Percentiles rank a stretch among this genome's conserved stretches.
Conservation (phyloP, 2,797 vertebrate genomes). For the Chiroxiphia lanceolata region DNA sequence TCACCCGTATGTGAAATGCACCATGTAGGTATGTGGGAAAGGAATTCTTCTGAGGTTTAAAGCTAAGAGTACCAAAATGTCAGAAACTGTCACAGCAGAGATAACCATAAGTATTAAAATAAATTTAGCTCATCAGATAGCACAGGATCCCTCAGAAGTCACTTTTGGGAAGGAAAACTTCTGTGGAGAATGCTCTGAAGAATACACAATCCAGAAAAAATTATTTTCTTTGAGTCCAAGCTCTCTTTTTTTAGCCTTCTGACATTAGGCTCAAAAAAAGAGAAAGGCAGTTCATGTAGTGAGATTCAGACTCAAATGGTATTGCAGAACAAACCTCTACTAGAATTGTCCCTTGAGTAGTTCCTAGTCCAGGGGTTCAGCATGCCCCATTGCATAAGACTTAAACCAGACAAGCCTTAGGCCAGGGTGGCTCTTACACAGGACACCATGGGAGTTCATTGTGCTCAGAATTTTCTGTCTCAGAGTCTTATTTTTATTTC, state of each 20-base stretch:
- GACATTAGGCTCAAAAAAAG: not conserved
- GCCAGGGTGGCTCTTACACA: not conserved
- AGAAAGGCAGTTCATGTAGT: not conserved
- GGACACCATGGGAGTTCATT: not conserved
- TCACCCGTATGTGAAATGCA: not conserved
- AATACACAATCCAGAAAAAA: not conserved
- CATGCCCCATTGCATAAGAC: not conserved
- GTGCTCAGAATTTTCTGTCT: not conserved
- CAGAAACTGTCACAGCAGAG: not conserved
- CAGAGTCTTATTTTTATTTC: not conserved
- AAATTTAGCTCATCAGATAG: not conserved
- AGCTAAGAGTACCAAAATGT: not conserved
- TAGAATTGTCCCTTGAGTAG: not conserved
- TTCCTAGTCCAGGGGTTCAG: not conserved
- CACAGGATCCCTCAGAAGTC: not conserved
- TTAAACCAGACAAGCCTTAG: not conserved
- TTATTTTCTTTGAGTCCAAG: not conserved
- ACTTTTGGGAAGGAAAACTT: not conserved
- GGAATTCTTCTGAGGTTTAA: not conserved
- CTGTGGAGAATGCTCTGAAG: not conserved
- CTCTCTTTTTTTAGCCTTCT: not conserved
- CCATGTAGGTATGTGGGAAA: not conserved
- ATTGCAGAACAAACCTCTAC: not conserved
- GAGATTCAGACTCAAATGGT: not conserved
- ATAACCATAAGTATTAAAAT: not conserved